Conservation (phyloP, 2,797 vertebrate genomes). For the Apodemus agrarius region DNA sequence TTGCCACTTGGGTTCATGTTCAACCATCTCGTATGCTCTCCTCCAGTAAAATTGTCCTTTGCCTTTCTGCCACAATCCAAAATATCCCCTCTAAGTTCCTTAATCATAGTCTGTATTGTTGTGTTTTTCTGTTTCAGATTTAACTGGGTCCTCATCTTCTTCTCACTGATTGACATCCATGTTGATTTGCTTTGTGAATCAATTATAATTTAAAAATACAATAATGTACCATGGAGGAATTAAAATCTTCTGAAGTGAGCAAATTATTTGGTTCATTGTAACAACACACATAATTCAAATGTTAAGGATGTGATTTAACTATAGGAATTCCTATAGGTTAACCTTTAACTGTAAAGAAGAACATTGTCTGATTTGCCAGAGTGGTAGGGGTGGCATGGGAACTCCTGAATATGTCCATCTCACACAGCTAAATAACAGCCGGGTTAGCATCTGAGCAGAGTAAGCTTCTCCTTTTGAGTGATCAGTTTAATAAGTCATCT, state of each 20-base stretch:
- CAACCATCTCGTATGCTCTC: background rate
- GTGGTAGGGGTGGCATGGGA: background rate
- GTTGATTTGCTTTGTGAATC: background rate
- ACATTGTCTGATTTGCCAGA: background rate
- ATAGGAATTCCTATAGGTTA: background rate
- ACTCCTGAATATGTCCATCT: background rate
- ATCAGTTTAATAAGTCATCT: background rate
- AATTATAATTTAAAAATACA: background rate
- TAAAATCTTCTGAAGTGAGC: background rate
- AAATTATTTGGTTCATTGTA: background rate
- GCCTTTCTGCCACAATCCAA: background rate
- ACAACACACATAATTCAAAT: background rate
- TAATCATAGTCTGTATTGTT: background rate
- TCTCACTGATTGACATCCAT: background rate
- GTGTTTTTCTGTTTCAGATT: background rate
- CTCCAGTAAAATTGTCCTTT: background rate
- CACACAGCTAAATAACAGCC: background rate
- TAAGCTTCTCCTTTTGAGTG: background rate
- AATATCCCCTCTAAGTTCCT: background rate
- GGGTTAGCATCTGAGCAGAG: too few relatives aligned
- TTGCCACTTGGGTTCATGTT: background rate
- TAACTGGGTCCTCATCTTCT: background rate
- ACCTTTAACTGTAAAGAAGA: background rate
- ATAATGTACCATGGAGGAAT: background rate
- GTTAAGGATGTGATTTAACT: background rate